phyloP scores from a whole-genome alignment of 2,797 vertebrate species.

The Ceryle rudis region DNA sequence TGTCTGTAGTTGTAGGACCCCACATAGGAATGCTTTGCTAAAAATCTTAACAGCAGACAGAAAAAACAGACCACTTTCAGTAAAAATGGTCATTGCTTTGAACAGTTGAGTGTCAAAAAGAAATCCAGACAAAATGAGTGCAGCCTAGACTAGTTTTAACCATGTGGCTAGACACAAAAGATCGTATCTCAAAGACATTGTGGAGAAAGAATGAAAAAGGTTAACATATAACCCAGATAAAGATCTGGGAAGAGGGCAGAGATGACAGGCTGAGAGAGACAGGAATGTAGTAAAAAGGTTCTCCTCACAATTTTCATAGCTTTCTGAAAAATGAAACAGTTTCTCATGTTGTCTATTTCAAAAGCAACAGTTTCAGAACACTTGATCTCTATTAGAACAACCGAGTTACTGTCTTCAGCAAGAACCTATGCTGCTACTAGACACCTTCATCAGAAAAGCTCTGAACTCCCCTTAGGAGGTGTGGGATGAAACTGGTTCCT shows the following conservation, averaged over 20 bases:
- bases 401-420: not conserved
- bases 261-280: slow-evolving; percentile 3
- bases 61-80: not conserved
- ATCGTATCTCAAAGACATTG: slow-evolving; percentile 13
- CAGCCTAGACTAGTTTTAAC: slow-evolving; percentile 33
- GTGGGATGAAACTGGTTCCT: not conserved
- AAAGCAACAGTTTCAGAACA: not conserved
- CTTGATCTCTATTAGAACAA: not conserved
- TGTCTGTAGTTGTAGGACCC: not conserved
- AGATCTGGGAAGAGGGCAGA: slow-evolving; percentile 26
- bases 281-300: slow-evolving; percentile 9
- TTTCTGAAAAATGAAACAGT: not conserved
- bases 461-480: not conserved
- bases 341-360: not conserved
- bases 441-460: not conserved
- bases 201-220: slow-evolving; percentile 48
- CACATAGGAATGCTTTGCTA: not conserved
- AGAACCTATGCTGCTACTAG: not conserved
- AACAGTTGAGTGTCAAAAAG: not conserved
- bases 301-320: not conserved
- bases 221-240: slow-evolving; percentile 52
- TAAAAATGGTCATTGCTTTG: not conserved
- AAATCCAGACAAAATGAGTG: not conserved
- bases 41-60: not conserved
- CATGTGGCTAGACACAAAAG: slow-evolving; percentile 45